A percentile compares a stretch with the other conserved stretches of the same genome.
Conservation (phyloP, 2,888 invertebrate genomes). For the Drosophila pseudotakahashii region DNA sequence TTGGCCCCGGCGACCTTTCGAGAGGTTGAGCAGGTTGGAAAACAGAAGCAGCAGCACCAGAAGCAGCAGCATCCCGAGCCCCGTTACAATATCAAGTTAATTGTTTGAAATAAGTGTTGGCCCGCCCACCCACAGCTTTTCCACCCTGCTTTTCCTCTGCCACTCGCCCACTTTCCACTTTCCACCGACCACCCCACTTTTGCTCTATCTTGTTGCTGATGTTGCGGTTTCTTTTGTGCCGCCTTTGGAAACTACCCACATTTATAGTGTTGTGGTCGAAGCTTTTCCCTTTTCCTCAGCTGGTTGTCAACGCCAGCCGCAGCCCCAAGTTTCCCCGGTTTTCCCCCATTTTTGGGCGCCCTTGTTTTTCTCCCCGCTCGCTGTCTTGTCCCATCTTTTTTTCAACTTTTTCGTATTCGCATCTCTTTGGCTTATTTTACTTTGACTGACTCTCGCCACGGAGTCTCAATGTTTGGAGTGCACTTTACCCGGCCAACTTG, state of each 20-base stretch:
- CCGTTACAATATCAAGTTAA: slow-evolving; percentile 81
- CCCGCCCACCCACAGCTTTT: slow-evolving; percentile 35
- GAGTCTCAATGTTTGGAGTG: slow-evolving; percentile 67
- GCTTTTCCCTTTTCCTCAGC: slow-evolving; percentile 41
- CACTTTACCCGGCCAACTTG: slow-evolving; percentile 76
- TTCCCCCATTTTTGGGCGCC: slow-evolving; percentile 1
- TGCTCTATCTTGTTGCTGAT: slow-evolving; percentile 65
- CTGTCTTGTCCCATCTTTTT: slow-evolving; percentile 11
- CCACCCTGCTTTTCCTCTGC: not conserved
- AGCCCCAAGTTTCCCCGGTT: slow-evolving; percentile 40
- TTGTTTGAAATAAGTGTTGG: slow-evolving; percentile 80
- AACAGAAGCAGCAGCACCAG: slow-evolving; percentile 10
- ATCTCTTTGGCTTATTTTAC: slow-evolving; percentile 72
- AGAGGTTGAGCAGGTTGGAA: slow-evolving; percentile 35
- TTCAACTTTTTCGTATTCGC: slow-evolving; percentile 47
- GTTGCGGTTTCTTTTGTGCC: slow-evolving; percentile 80
- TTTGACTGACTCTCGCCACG: slow-evolving; percentile 36
- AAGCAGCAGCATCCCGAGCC: slow-evolving; percentile 48
- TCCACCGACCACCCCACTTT: too few relatives aligned
- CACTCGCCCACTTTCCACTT: not conserved
- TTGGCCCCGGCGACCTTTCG: slow-evolving; percentile 43
- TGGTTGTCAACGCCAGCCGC: slow-evolving; percentile 73
- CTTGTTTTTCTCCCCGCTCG: too few relatives aligned
- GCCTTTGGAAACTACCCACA: slow-evolving; percentile 70
- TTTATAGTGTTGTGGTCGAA: slow-evolving; percentile 75